Evolutionary conservation across 2,888 invertebrate species (phyloP).

Genomic region (Julus scandinavius): DNA sequence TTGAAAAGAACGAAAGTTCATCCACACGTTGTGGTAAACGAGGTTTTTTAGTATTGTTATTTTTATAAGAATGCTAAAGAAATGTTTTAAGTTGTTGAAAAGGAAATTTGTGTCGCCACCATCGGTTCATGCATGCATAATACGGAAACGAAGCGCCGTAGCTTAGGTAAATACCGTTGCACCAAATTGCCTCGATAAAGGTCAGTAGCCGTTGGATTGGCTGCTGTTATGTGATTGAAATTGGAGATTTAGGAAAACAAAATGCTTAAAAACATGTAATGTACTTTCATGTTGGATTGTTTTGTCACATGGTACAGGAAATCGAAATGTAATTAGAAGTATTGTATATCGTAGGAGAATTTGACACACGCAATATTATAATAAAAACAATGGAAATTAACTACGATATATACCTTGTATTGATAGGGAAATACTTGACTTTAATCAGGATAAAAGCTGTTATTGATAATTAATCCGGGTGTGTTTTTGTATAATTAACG

Average conservation of each 20-base stretch:
- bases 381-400: background rate
- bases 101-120: constrained; percentile 25
- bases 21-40: too few relatives aligned
- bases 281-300: background rate
- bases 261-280: background rate
- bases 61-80: too few relatives aligned
- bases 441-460: background rate
- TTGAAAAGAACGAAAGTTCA: too few relatives aligned
- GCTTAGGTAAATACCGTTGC: background rate
- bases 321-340: background rate
- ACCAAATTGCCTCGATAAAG: constrained; percentile 8
- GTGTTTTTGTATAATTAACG: background rate
- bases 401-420: background rate
- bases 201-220: background rate
- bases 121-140: constrained; percentile 3
- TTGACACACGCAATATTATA: background rate
- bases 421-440: background rate
- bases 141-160: background rate
- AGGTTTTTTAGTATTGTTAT: too few relatives aligned
- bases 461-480: background rate
- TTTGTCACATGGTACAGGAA: background rate
- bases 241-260: background rate
- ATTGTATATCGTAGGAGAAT: background rate
- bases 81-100: background rate
- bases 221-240: background rate